Evolutionary conservation across 2,888 invertebrate species (phyloP).

Genomic region (Ommatoiulus sabulosus): DNA sequence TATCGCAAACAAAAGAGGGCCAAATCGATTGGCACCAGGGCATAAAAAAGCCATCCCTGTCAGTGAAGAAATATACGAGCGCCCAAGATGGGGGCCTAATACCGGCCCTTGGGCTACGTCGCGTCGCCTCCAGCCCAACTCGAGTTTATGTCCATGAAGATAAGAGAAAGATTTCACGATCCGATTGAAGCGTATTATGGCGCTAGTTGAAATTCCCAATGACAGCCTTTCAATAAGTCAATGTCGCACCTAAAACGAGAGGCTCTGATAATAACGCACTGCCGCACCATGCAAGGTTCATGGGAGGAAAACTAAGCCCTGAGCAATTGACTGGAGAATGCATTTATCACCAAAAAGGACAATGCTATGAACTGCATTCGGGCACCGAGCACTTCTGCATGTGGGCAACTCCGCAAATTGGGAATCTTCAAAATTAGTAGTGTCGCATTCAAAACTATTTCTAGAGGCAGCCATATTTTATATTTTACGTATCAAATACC

Average conservation of each 20-base stretch:
- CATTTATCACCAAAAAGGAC: constrained; percentile 21
- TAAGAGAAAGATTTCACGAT: constrained; percentile 30
- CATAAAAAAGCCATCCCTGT: constrained; percentile 11
- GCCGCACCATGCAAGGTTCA: not conserved
- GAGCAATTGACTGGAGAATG: not conserved
- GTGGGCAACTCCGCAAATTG: not conserved
- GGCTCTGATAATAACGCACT: not conserved
- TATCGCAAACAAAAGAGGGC: constrained; percentile 26
- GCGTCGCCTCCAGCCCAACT: not conserved
- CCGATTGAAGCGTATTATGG: constrained; percentile 31
- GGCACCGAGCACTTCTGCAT: not conserved
- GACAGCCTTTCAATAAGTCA: constrained; percentile 1
- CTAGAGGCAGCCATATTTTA: too few species aligned
- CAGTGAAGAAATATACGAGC: not conserved
- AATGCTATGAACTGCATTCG: not conserved
- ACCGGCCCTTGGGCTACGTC: not conserved
- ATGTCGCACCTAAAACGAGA: constrained; percentile 12
- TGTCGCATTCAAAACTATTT: too few species aligned
- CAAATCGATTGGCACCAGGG: not conserved
- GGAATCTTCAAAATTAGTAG: too few species aligned
- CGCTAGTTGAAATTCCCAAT: constrained; percentile 36
- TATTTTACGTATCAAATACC: too few species aligned
- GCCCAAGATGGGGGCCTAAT: not conserved
- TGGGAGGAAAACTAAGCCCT: not conserved
- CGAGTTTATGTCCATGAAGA: constrained; percentile 30